Evolutionary conservation across 2,888 invertebrate species (phyloP).

Genomic region (Drosophila neonasuta): DNA sequence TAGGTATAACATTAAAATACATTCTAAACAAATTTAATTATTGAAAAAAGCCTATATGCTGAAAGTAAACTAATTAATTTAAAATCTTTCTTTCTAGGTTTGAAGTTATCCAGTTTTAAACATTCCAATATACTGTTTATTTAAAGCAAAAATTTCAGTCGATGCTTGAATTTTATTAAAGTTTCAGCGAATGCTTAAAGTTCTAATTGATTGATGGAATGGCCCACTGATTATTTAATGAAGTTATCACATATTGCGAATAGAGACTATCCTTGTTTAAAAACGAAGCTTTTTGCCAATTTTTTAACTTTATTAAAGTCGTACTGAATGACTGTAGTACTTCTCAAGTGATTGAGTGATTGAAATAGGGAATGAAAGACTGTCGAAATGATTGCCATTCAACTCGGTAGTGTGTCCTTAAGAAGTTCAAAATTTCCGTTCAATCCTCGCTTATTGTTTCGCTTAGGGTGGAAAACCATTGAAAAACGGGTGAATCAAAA

Average conservation of each 20-base stretch:
- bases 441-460: no score
- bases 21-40: conserved; percentile 19
- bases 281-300: background rate
- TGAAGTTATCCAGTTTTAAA: background rate
- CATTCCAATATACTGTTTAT: background rate
- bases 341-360: background rate
- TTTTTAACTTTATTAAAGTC: background rate
- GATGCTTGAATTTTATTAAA: no score
- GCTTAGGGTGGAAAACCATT: background rate
- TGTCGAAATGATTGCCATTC: background rate
- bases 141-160: no score
- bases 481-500: background rate
- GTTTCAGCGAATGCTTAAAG: no score
- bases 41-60: background rate
- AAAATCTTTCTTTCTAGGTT: background rate
- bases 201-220: background rate
- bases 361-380: conserved; percentile 4
- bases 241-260: background rate
- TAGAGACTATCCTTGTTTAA: background rate
- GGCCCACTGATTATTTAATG: no score
- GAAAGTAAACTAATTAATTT: conserved; percentile 14
- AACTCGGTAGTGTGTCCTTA: background rate
- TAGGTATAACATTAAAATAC: conserved; percentile 17
- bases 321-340: background rate
- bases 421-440: background rate